Base-by-base conservation (phyloP, 1,140 invertebrate genomes). In the Drosophila varians region DNA sequence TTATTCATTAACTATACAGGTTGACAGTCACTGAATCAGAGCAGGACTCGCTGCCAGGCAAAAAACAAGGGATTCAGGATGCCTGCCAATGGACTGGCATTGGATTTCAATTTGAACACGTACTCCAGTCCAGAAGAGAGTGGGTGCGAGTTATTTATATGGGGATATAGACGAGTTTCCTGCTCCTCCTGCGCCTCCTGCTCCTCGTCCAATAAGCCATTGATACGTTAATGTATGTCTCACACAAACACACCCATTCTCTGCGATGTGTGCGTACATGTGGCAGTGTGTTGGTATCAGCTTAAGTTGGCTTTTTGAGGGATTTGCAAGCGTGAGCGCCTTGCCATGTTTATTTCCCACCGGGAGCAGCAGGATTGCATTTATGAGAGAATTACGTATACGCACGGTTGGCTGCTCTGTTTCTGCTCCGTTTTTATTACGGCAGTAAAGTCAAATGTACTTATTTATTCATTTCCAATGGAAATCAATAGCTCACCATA, bases 151-250 rank as follows among this genome's bases (percentile, higher is more conserved):
- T 54, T 56, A 69, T 53, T 55, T 51, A 56, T 57, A 54, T 43
- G 56, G 48, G 28, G 40, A 36, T 52, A 21, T 47, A 34, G 23
- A 25, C 49, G 57, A 71, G 38, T 77, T 38, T 47, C 38, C 42
- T 53, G 57, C 48, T 21, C 45, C 48, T 21, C 45, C n/a, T n/a
- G n/a, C n/a, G n/a, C n/a, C 34, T 47, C 38, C 42, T 53, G 57
- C 48, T 21, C 45, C 48, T 21, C 45, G 54, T 34, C 36, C 72
- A 48, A 69, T 83, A 84, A 84, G 75, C 79, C 79, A 74, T 84
- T 83, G 79, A 83, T 83, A 83, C 80, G 66, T 71, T 83, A 84
- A 83, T 78, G 74, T 84, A 74, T 84, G 74, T 57, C 61, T 43
- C 36, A 1, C 23, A 16, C 38, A 42, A 11, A 42, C 36, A 38